These are phyloP conservation scores for Nomada fucata DNA, from an alignment of 2,888 invertebrate species.

Conservation along the genomic window DNA sequence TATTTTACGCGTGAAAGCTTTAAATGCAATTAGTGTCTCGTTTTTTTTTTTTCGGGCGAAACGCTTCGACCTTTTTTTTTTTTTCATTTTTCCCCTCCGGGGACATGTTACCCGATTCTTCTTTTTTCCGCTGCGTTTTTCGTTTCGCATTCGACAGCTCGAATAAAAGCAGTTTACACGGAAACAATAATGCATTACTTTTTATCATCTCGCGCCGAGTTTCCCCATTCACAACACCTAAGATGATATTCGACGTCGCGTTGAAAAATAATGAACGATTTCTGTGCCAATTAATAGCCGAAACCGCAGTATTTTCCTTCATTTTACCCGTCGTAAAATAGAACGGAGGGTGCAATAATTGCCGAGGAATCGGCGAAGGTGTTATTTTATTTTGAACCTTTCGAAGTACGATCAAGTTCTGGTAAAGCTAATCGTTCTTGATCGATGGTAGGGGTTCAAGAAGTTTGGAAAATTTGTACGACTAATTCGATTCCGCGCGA, in stretches of 20 bases:
- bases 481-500: conserved; percentile 18
- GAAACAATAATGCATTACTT: neutral
- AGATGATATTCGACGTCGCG: neutral
- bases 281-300: too few species aligned
- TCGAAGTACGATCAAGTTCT: too few species aligned
- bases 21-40: conserved; percentile 61
- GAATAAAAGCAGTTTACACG: conserved; percentile 4
- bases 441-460: neutral
- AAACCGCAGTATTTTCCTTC: neutral
- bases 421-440: neutral
- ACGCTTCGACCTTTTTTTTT: conserved; percentile 2
- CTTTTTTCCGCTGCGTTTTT: neutral
- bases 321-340: neutral
- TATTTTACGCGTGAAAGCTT: conserved; percentile 57
- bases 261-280: too few species aligned
- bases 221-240: neutral
- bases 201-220: neutral
- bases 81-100: conserved; percentile 46
- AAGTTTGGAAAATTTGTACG: conserved; percentile 21
- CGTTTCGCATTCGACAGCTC: neutral
- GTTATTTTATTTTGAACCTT: too few species aligned
- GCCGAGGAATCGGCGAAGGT: too few species aligned
- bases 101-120: conserved; percentile 21
- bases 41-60: conserved; percentile 8
- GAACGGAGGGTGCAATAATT: too few species aligned